Evolutionary conservation across 2,113 vertebrate genomes (phyloP), one percentile per base, ranked within the genome.

Genomic region (Tetraodon nigroviridis): DNA sequence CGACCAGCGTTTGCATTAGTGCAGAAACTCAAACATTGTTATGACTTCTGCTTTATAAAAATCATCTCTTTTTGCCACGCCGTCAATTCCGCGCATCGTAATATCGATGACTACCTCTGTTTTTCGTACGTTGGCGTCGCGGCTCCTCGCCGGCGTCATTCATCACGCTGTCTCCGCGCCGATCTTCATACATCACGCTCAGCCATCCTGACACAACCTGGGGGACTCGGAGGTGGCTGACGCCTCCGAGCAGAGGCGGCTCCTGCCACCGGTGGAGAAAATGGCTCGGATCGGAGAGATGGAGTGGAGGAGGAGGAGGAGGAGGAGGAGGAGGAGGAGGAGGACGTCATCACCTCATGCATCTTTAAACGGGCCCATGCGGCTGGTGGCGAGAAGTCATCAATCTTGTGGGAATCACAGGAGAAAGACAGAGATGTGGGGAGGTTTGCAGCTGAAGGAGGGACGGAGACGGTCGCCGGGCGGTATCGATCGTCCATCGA

Each of bases 291-390:
- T 1, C 27, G 17, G 20, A 16, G 27, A n/a, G 20, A 41, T 18
- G 37, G 16, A 21, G 19, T 14, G 21, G 67, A 71, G 69, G 64
- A 52, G 58, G 19, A 24, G 10, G 63, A 20, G 49, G 6, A 48
- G 18, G 52, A 63, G 41, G 55, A 32, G 70, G 51, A 55, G 67
- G 70, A 51, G 55, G 67, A 78, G 76, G 84, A 80, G 61, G 69
- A 82, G 15, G 74, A 80, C 84, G 82, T 79, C 76, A 77, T 86
- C 84, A 86, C 80, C 85, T 89, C 87, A 89, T 91, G 88, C 88
- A 91, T 89, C 86, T 90, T 89, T 91, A 88, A 91, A 86, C 78
- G 79, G 86, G 70, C 79, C 81, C 71, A 68, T 73, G 84, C 75
- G 80, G 80, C 73, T 83, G 24, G 76, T 72, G 69, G 81, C 77